A percentile compares a stretch with the other conserved stretches of the same genome.
Conservation (phyloP, 2,797 vertebrate species). For the Catostomus latipinnis region DNA sequence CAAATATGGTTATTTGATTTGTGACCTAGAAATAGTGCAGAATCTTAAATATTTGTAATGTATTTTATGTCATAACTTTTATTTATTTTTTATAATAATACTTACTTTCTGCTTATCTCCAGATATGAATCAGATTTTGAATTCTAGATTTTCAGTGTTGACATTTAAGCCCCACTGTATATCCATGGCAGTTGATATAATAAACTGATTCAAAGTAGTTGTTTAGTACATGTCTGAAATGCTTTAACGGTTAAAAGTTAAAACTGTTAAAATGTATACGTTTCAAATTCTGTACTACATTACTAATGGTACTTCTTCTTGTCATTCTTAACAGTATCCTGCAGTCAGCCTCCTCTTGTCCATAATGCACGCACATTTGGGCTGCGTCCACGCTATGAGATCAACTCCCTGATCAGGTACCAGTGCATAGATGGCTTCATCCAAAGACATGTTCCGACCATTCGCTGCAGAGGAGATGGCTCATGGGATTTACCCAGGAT, state of each 20-base stretch:
- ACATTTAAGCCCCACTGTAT: background rate
- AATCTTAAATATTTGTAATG: too few species aligned
- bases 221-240: background rate
- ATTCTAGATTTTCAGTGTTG: too few species aligned
- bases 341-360: conserved; percentile 92
- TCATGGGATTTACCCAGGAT: conserved; percentile 95
- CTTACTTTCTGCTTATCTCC: too few species aligned
- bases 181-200: background rate
- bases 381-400: conserved; percentile 89
- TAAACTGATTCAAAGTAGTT: too few species aligned
- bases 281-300: background rate
- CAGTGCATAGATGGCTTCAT: conserved; percentile 93
- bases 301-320: conserved; percentile 10
- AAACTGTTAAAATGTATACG: background rate
- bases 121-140: too few species aligned
- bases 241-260: background rate
- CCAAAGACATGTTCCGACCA: conserved; percentile 93
- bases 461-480: conserved; percentile 91
- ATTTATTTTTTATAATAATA: too few species aligned
- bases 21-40: too few species aligned
- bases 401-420: conserved; percentile 95
- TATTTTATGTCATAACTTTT: too few species aligned
- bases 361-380: conserved; percentile 94
- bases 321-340: conserved; percentile 84
- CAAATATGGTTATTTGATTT: too few species aligned